Evolutionary conservation across 2,797 vertebrate species (phyloP), one percentile per base, ranked within the genome.

Genomic region (Sparidentex hasta): DNA sequence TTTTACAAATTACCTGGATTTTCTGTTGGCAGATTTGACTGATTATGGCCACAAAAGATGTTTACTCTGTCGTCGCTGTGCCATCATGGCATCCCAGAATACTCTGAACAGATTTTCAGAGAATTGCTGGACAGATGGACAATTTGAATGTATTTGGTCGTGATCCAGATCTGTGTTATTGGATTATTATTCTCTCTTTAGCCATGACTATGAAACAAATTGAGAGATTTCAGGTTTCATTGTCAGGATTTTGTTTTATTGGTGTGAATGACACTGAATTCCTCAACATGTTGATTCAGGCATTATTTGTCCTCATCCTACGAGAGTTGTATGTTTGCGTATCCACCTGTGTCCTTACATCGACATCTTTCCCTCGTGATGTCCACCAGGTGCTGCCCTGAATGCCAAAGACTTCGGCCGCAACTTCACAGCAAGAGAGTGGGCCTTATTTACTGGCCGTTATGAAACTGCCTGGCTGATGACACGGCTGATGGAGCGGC

Each of bases 371-470:
- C 56, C 11, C 57, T 66, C 14, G 1, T 54, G 54, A 17, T 65
- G 14, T 70, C 61, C 48, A 27, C 65, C 65, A 99, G 98, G 98
- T 59, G 98, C 97, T 16, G 94, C 98, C 43, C 71, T 98, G 68
- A 89, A 96, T 0, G 95, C 97, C 0, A 96, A 93, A 38, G 98
- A 99, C 87, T 94, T 90, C 14, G 96, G 94, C 27, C 96, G 97
- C 5, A 90, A 96, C 23, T 91, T 98, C 74, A 98, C 96, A 0
- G 82, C 98, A 0, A 94, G 92, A 85, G 97, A 99, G 87, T 99
- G 98, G 98, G 98, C 98, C 23, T 79, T 96, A 20, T 99, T 96
- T 82, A 99, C 98, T 0, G 96, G 97, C 55, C 96, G 98, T 2
- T 93, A 94, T 17, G 98, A 99, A 82, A 96, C 97, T 0, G 96